Evolutionary conservation across 2,888 invertebrate species (phyloP).

Genomic region (Tenthredo notha): DNA sequence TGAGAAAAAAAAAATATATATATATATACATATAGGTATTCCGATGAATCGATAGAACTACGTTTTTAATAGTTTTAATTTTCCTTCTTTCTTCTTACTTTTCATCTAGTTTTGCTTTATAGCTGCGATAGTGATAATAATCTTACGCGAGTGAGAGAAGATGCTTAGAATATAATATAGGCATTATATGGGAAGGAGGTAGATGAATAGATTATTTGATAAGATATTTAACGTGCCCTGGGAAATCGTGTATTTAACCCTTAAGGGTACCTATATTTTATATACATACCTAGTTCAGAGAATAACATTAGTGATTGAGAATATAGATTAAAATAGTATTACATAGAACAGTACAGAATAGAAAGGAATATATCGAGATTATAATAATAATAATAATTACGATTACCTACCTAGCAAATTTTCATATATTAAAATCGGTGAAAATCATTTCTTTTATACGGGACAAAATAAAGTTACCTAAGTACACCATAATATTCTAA

Average conservation of each 20-base stretch:
- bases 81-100: background rate
- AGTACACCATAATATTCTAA: too few species aligned
- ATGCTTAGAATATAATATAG: background rate
- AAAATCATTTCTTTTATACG: too few species aligned
- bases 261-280: background rate
- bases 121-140: background rate
- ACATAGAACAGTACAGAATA: background rate
- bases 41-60: background rate
- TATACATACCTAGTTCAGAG: background rate
- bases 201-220: background rate
- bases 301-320: background rate
- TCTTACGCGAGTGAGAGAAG: background rate
- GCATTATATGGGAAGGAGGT: background rate
- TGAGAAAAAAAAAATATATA: background rate
- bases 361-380: background rate
- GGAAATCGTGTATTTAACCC: background rate
- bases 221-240: constrained; percentile 5
- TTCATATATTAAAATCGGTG: too few species aligned
- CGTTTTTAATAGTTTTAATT: background rate
- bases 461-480: too few species aligned
- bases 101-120: background rate
- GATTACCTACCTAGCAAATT: too few species aligned
- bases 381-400: background rate
- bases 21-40: background rate
- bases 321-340: background rate